Conservation (phyloP, 1,140 invertebrate genomes). For the Plodia interpunctella region DNA sequence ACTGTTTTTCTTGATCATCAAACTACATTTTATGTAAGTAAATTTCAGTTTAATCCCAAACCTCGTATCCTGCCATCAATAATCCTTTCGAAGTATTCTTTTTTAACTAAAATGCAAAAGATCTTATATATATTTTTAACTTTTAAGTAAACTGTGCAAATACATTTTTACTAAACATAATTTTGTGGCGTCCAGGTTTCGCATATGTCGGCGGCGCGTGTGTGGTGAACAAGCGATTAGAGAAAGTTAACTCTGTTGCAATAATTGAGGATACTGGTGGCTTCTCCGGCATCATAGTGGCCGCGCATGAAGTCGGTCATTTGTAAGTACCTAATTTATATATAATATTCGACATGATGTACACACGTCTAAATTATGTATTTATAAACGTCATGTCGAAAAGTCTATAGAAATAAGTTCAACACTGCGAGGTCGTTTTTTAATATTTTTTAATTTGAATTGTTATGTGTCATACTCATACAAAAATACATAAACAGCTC, state of each 20-base stretch:
- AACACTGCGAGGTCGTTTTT: too few relatives aligned
- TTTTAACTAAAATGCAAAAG: too few relatives aligned
- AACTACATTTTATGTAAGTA: slow-evolving; percentile 6
- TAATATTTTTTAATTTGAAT: too few relatives aligned
- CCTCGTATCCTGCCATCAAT: neutral
- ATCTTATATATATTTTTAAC: neutral
- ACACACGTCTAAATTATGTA: neutral
- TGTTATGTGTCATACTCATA: too few relatives aligned
- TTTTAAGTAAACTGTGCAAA: neutral
- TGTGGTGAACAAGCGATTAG: slow-evolving; percentile 95
- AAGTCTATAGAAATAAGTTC: too few relatives aligned
- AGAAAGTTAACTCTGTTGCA: slow-evolving; percentile 97
- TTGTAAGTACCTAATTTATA: slow-evolving; percentile 84
- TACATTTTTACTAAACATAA: neutral
- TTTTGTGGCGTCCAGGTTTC: slow-evolving; percentile 83
- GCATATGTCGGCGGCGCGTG: slow-evolving; percentile 97
- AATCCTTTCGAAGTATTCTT: neutral
- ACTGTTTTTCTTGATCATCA: neutral
- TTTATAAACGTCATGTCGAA: too few relatives aligned
- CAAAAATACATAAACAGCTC: too few relatives aligned
- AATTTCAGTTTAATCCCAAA: neutral
- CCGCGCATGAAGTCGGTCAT: slow-evolving; percentile 97
- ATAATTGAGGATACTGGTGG: slow-evolving; percentile 98
- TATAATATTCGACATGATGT: neutral
- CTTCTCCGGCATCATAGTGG: slow-evolving; percentile 97